Base-by-base conservation (phyloP, 2,888 invertebrate genomes). In the Ryuthela nishihirai region DNA sequence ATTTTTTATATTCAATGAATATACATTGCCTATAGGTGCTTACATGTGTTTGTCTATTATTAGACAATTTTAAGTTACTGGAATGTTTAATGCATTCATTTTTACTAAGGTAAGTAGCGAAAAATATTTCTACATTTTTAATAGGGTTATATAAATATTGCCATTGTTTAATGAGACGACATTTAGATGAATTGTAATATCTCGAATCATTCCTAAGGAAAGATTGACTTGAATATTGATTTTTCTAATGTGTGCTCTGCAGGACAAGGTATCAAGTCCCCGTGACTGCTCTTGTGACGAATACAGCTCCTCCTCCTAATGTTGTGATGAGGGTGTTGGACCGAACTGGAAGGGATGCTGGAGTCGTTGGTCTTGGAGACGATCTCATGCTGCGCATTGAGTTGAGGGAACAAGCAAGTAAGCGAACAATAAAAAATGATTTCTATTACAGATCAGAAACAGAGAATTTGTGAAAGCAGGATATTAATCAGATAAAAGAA, bases 301-400 rank as follows among this genome's bases (percentile, higher is more conserved):
- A 76, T 67, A 76, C 75, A 2, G 76, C 76, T 10, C 75, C 76
- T 12, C 75, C 76, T 3, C 76, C 76, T 10, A 73, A 73, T 52
- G 74, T 76, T 2, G 66, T 75, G 39, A 75, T 76, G 75, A 66
- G 75, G 36, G 75, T 76, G 41, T 69, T 75, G 43, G 72, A 72
- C 64, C 67, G 72, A 38, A 71, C 67, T 49, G 76, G 76, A 18
- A 70, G 71, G 42, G 76, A 75, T 61, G 75, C 75, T n/a, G 70
- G 71, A 34, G 72, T 74, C 17, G 76, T 76, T 15, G 74, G 73
- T 42, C 67, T 76, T 4, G 76, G 76, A n/a, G 76, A 76, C 61
- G 73, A 74, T 54, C 69, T 76, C 17, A 73, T 72, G 40, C 71
- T 76, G 15, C 69, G 72, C 49, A 74, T 76, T 44, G 76, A 76